These are phyloP conservation scores for Typhlichthys eigenmanni DNA, from an alignment of 2,797 vertebrate genomes.

Conservation along the genomic window DNA sequence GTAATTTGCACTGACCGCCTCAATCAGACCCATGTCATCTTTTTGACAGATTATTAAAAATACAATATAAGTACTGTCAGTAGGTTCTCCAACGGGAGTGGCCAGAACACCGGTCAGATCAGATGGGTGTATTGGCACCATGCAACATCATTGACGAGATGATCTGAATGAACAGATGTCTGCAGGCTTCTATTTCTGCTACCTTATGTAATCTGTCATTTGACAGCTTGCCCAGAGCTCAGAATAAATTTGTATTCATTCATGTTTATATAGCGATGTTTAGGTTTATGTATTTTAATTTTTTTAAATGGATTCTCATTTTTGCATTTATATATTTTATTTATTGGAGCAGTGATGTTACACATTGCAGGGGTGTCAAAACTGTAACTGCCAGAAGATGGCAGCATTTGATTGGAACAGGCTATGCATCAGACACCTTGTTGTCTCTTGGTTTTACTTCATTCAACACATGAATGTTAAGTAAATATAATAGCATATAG, in stretches of 20 bases:
- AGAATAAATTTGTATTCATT: background rate
- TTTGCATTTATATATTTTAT: too few relatives aligned
- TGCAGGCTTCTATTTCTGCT: conserved; percentile 7
- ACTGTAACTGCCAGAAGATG: conserved; percentile 53
- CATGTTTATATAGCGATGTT: background rate
- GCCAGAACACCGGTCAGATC: conserved; percentile 41
- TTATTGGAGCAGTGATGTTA: too few relatives aligned
- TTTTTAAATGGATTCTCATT: too few relatives aligned
- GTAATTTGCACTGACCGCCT: background rate
- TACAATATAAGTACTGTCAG: background rate
- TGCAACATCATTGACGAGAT: conserved; percentile 53
- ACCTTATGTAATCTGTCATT: conserved; percentile 18
- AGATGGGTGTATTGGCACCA: conserved; percentile 38
- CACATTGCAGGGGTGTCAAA: background rate
- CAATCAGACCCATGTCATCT: too few relatives aligned
- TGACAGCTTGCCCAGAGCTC: conserved; percentile 4
- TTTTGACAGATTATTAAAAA: background rate
- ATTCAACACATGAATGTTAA: conserved; percentile 35
- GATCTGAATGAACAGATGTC: conserved; percentile 62
- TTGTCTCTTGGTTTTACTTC: conserved; percentile 42
- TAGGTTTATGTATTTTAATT: background rate
- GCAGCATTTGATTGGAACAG: conserved; percentile 48
- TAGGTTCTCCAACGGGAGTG: background rate
- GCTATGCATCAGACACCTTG: conserved; percentile 41
- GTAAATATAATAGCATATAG: conserved; percentile 21